phyloP scores from a whole-genome alignment of 1,140 invertebrate genomes.

The Ectropis grisescens region DNA sequence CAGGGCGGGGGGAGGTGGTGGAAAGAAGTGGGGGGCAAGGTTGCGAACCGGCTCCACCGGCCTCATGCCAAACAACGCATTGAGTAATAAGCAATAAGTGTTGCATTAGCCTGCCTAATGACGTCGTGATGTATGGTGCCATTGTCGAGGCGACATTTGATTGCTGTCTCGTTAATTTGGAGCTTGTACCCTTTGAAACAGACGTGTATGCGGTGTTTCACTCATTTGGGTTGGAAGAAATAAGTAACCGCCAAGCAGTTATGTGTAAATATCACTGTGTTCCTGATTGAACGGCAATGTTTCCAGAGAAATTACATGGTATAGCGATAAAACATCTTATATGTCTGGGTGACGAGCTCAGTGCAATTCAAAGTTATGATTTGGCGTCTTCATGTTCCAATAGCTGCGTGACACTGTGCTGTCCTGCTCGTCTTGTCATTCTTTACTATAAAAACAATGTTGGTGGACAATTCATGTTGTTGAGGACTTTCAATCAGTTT shows the following conservation, averaged over 20 bases:
- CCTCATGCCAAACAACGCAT: slow-evolving; percentile 43
- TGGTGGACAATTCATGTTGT: too few species aligned
- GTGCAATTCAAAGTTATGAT: too few species aligned
- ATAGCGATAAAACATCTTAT: not conserved
- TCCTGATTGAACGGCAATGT: not conserved
- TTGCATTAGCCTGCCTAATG: slow-evolving; percentile 36
- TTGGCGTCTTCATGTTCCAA: too few species aligned
- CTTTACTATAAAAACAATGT: too few species aligned
- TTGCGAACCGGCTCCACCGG: slow-evolving; percentile 44
- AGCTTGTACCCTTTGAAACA: too few species aligned
- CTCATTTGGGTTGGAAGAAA: not conserved
- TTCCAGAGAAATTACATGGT: not conserved
- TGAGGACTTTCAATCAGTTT: too few species aligned
- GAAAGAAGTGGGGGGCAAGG: slow-evolving; percentile 28
- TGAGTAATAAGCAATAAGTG: slow-evolving; percentile 51
- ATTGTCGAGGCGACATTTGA: slow-evolving; percentile 10
- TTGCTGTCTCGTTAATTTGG: too few species aligned
- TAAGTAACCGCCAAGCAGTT: too few species aligned
- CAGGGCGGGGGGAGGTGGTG: slow-evolving; percentile 14
- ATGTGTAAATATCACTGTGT: too few species aligned
- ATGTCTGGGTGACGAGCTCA: too few species aligned
- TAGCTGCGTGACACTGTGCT: too few species aligned
- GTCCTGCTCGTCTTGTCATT: too few species aligned
- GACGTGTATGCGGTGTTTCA: not conserved
- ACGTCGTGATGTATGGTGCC: slow-evolving; percentile 26